Evolutionary conservation across 2,888 invertebrate species (phyloP).

Genomic region (Drosophila hamatofila): DNA sequence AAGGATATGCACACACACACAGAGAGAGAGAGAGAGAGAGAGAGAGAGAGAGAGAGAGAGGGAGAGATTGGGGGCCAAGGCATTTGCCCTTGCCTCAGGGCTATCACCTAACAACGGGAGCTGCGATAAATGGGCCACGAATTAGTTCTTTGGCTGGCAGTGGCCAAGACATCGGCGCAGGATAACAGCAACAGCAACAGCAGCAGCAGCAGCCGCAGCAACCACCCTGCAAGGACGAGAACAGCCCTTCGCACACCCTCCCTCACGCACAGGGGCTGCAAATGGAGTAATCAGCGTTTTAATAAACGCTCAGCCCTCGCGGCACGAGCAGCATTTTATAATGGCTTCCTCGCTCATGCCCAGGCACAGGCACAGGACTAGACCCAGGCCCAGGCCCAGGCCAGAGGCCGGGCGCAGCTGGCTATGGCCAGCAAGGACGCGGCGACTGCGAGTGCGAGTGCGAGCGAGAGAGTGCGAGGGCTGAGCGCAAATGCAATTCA

Average conservation of each 20-base stretch:
- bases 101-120: constrained; percentile 22
- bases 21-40: background rate
- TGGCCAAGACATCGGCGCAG: constrained; percentile 19
- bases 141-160: constrained; percentile 49
- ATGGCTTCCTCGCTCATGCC: constrained; percentile 65
- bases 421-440: constrained; percentile 48
- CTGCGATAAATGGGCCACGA: constrained; percentile 44
- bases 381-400: background rate
- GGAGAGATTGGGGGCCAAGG: background rate
- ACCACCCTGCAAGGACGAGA: constrained; percentile 32
- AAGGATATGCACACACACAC: constrained; percentile 12
- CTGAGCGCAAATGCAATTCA: constrained; percentile 47
- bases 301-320: constrained; percentile 55
- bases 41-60: background rate
- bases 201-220: constrained; percentile 1
- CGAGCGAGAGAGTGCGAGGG: constrained; percentile 27
- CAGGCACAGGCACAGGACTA: background rate
- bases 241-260: constrained; percentile 15
- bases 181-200: background rate
- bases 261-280: constrained; percentile 46
- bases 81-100: constrained; percentile 16
- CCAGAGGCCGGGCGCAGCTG: constrained; percentile 14
- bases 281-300: constrained; percentile 69
- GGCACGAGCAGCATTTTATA: constrained; percentile 54
- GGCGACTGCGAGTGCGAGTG: constrained; percentile 22